A percentile compares a stretch with the other conserved stretches of the same genome.
Evolutionary conservation across 2,888 invertebrate species (phyloP).

Genomic region (Ectobius pallidus): DNA sequence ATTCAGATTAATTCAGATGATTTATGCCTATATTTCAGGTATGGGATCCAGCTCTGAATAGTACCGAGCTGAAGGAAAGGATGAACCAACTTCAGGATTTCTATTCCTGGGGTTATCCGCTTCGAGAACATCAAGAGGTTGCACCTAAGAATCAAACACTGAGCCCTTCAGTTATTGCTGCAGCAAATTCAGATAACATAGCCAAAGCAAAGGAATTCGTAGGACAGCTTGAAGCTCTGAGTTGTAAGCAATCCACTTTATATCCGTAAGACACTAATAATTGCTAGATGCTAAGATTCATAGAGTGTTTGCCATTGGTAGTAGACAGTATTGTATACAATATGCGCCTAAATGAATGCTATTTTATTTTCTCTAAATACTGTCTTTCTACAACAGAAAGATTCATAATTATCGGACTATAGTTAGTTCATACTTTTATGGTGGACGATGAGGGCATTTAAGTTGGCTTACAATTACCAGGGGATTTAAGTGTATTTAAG

Average conservation of each 20-base stretch:
- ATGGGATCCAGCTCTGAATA: constrained; percentile 34
- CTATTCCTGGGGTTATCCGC: background rate
- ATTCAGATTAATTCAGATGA: no score
- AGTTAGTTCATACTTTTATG: no score
- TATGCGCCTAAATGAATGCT: background rate
- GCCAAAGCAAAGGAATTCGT: constrained; percentile 65
- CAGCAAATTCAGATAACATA: constrained; percentile 62
- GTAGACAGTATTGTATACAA: background rate
- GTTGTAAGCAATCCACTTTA: constrained; percentile 54
- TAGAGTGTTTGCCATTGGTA: background rate
- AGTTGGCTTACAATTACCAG: no score
- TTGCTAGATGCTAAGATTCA: background rate
- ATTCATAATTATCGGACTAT: background rate
- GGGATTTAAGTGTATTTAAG: no score
- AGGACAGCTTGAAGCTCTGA: constrained; percentile 60
- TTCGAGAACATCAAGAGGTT: background rate
- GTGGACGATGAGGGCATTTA: no score
- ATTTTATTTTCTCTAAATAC: background rate
- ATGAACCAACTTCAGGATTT: background rate
- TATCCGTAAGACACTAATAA: background rate
- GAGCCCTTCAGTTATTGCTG: constrained; percentile 55
- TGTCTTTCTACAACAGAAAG: background rate
- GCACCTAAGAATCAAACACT: background rate
- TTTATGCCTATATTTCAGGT: constrained; percentile 33
- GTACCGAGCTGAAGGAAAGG: background rate